These are phyloP conservation scores for Macaria notata DNA, from an alignment of 2,888 invertebrate species.

Conservation along the genomic window DNA sequence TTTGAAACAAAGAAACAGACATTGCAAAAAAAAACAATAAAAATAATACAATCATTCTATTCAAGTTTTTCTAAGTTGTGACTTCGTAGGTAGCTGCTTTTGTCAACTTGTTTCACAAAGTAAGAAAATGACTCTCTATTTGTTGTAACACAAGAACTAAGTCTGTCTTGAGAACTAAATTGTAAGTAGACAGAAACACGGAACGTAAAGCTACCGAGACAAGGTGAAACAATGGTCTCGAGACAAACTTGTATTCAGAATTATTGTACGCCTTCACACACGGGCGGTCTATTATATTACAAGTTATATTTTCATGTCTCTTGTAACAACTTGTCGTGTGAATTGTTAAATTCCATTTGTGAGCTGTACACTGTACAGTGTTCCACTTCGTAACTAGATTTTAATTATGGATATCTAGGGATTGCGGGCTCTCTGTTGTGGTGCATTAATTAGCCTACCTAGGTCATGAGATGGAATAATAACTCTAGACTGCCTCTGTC, in stretches of 20 bases:
- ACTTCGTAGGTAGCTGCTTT: no score
- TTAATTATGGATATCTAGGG: constrained; percentile 74
- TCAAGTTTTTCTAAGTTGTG: no score
- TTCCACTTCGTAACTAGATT: constrained; percentile 73
- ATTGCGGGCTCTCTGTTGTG: constrained; percentile 47
- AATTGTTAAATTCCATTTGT: constrained; percentile 78
- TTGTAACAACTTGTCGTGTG: constrained; percentile 66
- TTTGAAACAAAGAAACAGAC: no score
- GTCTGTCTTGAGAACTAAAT: constrained; percentile 14
- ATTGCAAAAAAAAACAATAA: no score
- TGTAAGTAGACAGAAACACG: constrained; percentile 18
- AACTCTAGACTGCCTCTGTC: constrained; percentile 17
- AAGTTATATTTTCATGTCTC: constrained; percentile 61
- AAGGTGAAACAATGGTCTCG: constrained; percentile 37
- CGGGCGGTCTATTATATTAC: constrained; percentile 47
- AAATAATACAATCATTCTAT: no score
- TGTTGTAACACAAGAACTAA: constrained; percentile 9
- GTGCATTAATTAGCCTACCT: constrained; percentile 44
- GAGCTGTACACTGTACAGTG: constrained; percentile 57
- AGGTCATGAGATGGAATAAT: constrained; percentile 27
- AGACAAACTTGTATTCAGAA: constrained; percentile 37
- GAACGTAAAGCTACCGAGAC: constrained; percentile 26
- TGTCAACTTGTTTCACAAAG: no score
- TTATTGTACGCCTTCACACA: constrained; percentile 44
- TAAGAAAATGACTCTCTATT: constrained; percentile 9